Evolutionary conservation across 1,140 invertebrate species (phyloP).

Genomic region (Oncopodura yosiiana): DNA sequence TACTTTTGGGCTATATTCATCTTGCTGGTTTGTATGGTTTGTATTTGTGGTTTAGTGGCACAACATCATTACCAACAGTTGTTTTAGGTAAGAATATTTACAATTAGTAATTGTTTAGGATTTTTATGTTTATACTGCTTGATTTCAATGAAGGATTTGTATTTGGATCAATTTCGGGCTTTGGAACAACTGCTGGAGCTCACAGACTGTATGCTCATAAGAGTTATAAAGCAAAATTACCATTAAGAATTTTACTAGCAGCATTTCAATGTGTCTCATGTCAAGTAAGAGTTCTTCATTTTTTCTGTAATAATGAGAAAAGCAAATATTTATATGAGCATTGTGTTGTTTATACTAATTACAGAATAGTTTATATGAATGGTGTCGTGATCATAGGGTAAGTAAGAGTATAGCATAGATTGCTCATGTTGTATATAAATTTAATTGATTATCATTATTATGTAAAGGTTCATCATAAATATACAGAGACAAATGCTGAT

Average conservation of each 20-base stretch:
- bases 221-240: slow-evolving; percentile 49
- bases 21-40: too few species aligned
- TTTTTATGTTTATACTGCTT: too few species aligned
- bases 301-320: neutral
- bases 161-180: neutral
- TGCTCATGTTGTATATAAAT: slow-evolving; percentile 46
- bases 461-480: slow-evolving; percentile 55
- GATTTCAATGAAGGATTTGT: slow-evolving; percentile 8
- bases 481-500: slow-evolving; percentile 53
- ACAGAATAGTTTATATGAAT: slow-evolving; percentile 53
- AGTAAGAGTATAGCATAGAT: neutral
- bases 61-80: too few species aligned
- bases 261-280: slow-evolving; percentile 66
- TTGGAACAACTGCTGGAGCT: slow-evolving; percentile 49
- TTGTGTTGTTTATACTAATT: slow-evolving; percentile 34
- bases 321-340: neutral
- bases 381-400: slow-evolving; percentile 52
- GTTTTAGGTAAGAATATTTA: too few species aligned
- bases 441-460: slow-evolving; percentile 53
- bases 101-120: too few species aligned
- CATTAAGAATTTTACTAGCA: slow-evolving; percentile 50
- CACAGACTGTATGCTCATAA: slow-evolving; percentile 53
- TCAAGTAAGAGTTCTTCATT: slow-evolving; percentile 50
- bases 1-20: too few species aligned
- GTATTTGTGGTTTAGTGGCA: too few species aligned